phyloP scores from a whole-genome alignment of 1,140 invertebrate species.

The Meloidogyne hapla region DNA sequence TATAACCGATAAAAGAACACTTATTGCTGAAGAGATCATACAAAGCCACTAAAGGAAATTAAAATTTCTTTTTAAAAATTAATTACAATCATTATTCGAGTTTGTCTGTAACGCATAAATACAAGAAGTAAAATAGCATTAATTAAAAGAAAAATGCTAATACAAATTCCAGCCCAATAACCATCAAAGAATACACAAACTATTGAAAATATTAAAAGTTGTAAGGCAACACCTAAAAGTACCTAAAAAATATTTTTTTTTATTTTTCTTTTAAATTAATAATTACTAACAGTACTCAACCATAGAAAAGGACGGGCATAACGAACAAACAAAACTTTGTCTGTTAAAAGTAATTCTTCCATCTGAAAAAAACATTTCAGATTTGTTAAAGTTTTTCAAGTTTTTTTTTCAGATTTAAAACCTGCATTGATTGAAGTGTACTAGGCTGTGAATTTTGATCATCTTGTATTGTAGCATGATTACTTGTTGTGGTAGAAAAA shows the following conservation, averaged over 20 bases:
- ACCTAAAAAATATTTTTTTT: conserved; percentile 11
- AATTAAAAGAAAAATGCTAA: conserved; percentile 46
- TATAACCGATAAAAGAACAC: conserved; percentile 42
- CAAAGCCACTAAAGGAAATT: conserved; percentile 44
- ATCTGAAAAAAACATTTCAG: not conserved
- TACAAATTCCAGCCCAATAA: conserved; percentile 43
- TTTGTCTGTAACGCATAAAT: conserved; percentile 43
- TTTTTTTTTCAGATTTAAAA: not conserved
- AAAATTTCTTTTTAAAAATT: not conserved
- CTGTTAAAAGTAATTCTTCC: conserved; percentile 43
- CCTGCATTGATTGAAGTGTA: conserved; percentile 23
- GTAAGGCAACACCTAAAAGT: conserved; percentile 21
- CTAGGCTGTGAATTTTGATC: conserved; percentile 4
- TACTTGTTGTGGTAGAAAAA: conserved; percentile 18
- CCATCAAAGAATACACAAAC: conserved; percentile 61
- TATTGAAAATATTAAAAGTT: conserved; percentile 55
- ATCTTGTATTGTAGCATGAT: not conserved
- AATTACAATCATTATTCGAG: conserved; percentile 49
- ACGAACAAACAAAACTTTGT: conserved; percentile 47
- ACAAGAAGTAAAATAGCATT: conserved; percentile 51
- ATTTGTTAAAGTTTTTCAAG: not conserved
- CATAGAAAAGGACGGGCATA: conserved; percentile 42
- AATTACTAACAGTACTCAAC: conserved; percentile 50
- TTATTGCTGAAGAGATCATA: conserved; percentile 40
- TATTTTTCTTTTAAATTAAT: not conserved